Conservation (phyloP, 2,113 vertebrate genomes). For the Mobula hypostoma region DNA sequence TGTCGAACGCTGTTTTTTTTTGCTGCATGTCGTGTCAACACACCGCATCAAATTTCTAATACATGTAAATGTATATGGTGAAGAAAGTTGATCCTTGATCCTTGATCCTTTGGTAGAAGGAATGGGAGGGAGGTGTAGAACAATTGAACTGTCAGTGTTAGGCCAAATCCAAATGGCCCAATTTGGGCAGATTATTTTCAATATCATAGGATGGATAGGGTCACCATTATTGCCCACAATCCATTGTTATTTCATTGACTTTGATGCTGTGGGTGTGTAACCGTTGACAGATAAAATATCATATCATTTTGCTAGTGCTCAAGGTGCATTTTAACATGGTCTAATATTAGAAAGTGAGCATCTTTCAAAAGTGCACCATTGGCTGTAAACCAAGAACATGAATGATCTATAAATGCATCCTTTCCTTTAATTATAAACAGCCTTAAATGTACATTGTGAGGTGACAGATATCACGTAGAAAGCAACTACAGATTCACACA, state of each 20-base stretch:
- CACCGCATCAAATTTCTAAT: no score
- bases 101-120: no score
- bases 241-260: background rate
- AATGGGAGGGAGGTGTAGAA: no score
- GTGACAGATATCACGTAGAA: background rate
- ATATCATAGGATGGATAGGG: no score
- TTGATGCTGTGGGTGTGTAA: background rate
- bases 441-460: background rate
- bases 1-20: no score
- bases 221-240: no score
- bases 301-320: background rate
- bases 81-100: no score
- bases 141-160: no score
- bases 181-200: no score
- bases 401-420: background rate
- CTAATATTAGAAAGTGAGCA: background rate
- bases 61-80: no score
- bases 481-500: background rate
- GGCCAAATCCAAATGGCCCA: no score
- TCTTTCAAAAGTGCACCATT: background rate
- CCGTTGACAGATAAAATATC: background rate
- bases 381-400: background rate
- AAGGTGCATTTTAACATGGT: background rate
- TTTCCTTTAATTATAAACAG: background rate
- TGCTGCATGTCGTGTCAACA: no score